Evolutionary conservation across 1,140 invertebrate species (phyloP), one percentile per base, ranked within the genome.

Genomic region (Drosophila tristis): DNA sequence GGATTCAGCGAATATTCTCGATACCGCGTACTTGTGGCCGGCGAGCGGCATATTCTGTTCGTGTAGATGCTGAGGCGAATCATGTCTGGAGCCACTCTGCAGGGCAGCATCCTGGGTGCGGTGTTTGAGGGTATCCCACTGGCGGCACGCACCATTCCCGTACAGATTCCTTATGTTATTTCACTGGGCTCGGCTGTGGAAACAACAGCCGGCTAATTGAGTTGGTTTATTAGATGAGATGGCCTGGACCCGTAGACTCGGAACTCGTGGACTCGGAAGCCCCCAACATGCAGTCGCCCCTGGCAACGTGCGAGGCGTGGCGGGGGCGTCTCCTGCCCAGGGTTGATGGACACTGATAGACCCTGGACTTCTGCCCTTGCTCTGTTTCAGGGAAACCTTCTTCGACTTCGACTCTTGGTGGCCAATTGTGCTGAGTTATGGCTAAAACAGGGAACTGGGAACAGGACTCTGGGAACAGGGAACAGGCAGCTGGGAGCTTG

Each of bases 201-300:
- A 16, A 16, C 16, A 16, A 1, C 82, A 78, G 74, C 65, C 66
- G 56, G 42, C 77, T 90, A 90, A 89, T 81, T 89, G 76, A 81
- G 80, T 78, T 78, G 80, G 54, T 68, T 81, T 90, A 80, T 84
- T 89, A 84, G 76, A 84, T 84, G 67, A 84, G 76, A 84, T 84
- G 67, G 64, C 5, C 23, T 15, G 16, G n/a, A 54, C n/a, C 23
- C 43, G 35, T n/a, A 8, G n/a, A 35, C 31, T 4, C 31, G 9
- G 8, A 9, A 4, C 31, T 35, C 0, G 35, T 43, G 50, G 42
- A 16, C 65, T 25, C 26, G 35, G 67, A 71, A 71, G 42, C 53
- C 71, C 42, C 7, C 20, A 9, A 45, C 25, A 51, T 74, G 59
- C 59, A 73, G 57, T 53, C 61, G 47, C n/a, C 47, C 13, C 8